Evolutionary conservation across 53 echinoderm and acorn worm genomes (phyloP), one percentile per base, ranked within the genome.

Genomic region (Paelopatides confundens): DNA sequence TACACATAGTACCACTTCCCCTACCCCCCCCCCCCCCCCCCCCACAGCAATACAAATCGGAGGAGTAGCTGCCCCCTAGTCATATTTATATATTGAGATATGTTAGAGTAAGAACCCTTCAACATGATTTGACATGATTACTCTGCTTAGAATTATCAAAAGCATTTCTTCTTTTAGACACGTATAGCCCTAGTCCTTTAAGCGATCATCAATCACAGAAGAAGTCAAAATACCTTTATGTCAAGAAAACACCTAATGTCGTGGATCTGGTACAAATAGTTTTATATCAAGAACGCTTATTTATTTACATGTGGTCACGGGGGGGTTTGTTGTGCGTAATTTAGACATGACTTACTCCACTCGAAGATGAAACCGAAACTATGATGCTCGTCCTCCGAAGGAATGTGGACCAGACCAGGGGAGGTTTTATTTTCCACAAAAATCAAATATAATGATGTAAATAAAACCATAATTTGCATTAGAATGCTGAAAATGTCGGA

Each of bases 291-390:
- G 21, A 54, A n/a, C 2, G 18, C 18, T 54, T 54, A 54, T 54
- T 54, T 54, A 54, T 54, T 54, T 54, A 54, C 43, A 9, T 43
- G 43, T 43, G 43, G 43, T 43, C 43, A 43, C 58, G 48, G 48
- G 58, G 0, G 11, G 43, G 43, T 11, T 43, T 43, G 43, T 43
- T 43, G 43, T 43, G 7, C 43, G 43, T 43, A 43, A 54, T 23
- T 54, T 18, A 54, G 58, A 54, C 58, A 54, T 54, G 58, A 54
- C 58, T 54, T 54, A 54, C 58, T 54, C 5, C 21, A 54, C 17
- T 23, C 58, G 23, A 54, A n/a, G 58, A 23, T 79, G 79, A 79
- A 79, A 79, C 79, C 79, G 79, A 79, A 79, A 79, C 52, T 32
- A 32, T 13, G 71, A 40, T 71, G 71, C 27, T 18, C 76, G 17